Evolutionary conservation across 2,888 invertebrate species (phyloP).

Genomic region (Rhagonycha lutea): DNA sequence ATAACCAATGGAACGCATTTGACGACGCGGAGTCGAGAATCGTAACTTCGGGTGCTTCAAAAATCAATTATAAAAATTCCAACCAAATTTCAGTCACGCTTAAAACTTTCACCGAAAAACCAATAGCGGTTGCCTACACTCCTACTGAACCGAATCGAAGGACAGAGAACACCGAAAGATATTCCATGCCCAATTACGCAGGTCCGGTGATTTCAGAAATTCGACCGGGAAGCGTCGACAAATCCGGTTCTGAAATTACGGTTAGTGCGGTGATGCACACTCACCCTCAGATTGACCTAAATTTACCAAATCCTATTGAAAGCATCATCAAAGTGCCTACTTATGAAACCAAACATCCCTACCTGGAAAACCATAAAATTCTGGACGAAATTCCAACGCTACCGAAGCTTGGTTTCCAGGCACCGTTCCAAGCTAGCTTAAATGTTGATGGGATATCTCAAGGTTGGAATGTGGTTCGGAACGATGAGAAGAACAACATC

Average conservation of each 20-base stretch:
- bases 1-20: constrained; percentile 53
- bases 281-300: constrained; percentile 38
- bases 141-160: constrained; percentile 59
- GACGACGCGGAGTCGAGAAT: constrained; percentile 55
- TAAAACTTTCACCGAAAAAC: constrained; percentile 59
- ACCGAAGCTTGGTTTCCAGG: constrained; percentile 64
- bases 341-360: background rate
- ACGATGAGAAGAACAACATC: constrained; percentile 42
- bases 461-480: constrained; percentile 66
- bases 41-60: constrained; percentile 45
- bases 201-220: constrained; percentile 58
- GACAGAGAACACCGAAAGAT: constrained; percentile 44
- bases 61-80: constrained; percentile 33
- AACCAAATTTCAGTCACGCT: constrained; percentile 52
- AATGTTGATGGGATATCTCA: constrained; percentile 63
- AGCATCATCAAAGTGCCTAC: background rate
- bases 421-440: constrained; percentile 70
- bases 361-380: constrained; percentile 27
- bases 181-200: constrained; percentile 57
- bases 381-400: constrained; percentile 35
- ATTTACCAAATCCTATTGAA: constrained; percentile 2
- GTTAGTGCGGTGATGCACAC: constrained; percentile 55
- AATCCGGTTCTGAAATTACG: constrained; percentile 49
- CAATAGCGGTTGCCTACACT: constrained; percentile 68
- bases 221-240: constrained; percentile 42